These are phyloP conservation scores for Phoronis australis DNA, from an alignment of 2,888 invertebrate genomes.

Conservation along the genomic window DNA sequence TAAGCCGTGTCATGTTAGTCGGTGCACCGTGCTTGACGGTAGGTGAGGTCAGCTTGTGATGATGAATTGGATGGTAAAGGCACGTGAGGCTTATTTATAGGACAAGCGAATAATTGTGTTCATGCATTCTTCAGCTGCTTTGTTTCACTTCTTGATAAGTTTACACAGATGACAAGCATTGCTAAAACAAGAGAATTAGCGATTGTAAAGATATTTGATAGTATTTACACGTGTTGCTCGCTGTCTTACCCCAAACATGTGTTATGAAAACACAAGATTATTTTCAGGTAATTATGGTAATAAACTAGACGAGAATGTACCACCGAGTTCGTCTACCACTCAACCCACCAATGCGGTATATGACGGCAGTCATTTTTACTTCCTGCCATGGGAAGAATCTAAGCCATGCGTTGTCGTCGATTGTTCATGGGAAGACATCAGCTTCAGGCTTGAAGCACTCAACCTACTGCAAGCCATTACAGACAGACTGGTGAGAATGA, in stretches of 20 bases:
- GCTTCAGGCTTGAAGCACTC: constrained; percentile 52
- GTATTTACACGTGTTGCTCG: not conserved
- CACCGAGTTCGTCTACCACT: constrained; percentile 54
- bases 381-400: constrained; percentile 54
- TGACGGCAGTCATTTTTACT: constrained; percentile 55
- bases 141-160: too few relatives aligned
- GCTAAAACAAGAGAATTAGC: too few relatives aligned
- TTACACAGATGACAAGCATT: too few relatives aligned
- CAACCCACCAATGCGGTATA: constrained; percentile 56
- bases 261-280: not conserved
- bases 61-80: too few relatives aligned
- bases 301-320: constrained; percentile 53
- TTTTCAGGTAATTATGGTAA: constrained; percentile 55
- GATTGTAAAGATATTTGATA: too few relatives aligned
- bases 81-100: too few relatives aligned
- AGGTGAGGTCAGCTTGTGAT: too few relatives aligned
- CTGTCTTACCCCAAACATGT: not conserved
- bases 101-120: too few relatives aligned
- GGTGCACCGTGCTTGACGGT: too few relatives aligned
- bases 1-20: too few relatives aligned
- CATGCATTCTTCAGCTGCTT: too few relatives aligned
- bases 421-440: constrained; percentile 55
- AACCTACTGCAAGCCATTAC: constrained; percentile 46
- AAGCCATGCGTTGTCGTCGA: constrained; percentile 52
- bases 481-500: constrained; percentile 40